Evolutionary conservation across 2,113 vertebrate species (phyloP), one percentile per base, ranked within the genome.

Genomic region (Rhea americana): DNA sequence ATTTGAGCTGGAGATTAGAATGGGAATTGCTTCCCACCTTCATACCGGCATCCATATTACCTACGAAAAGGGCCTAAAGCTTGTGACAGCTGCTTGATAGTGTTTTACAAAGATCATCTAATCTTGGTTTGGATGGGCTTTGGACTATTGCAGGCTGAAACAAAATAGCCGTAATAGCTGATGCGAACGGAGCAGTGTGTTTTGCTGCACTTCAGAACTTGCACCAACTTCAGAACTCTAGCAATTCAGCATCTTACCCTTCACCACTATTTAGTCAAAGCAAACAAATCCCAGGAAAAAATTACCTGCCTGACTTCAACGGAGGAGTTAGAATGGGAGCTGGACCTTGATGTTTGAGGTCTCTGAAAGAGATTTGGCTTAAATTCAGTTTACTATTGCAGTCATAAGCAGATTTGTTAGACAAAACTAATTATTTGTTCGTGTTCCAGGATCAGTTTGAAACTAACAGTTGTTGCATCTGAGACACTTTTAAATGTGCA

Each of bases 361-460:
- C 85, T 95, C 93, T 37, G 72, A 59, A 91, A 24, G 85, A 80
- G 96, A 59, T 71, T 93, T 95, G 94, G 96, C 94, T 90, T 85
- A 77, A 83, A 88, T 91, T 93, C 88, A 28, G 72, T 90, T 96
- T 96, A 95, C 96, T 94, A 59, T 90, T 16, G 16, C 90, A 94
- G 93, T 77, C 50, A 5, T 85, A 80, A 95, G 92, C 96, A 94
- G 96, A 95, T 95, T 90, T 95, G 96, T 93, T 93, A 94, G 92
- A 93, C 92, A 26, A 93, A 91, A 82, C 93, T 94, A 96, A 95
- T 96, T 95, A 93, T 74, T 85, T 21, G 93, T 86, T 79, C 93
- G 10, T 74, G 91, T 96, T 96, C 93, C 96, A 96, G 91, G 92
- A 94, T 91, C 84, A 74, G 95, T 96, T 94, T 93, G 90, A 96